Evolutionary conservation across 2,797 vertebrate genomes (phyloP), one percentile per base, ranked within the genome.

Genomic region (Crocidura indochinensis): DNA sequence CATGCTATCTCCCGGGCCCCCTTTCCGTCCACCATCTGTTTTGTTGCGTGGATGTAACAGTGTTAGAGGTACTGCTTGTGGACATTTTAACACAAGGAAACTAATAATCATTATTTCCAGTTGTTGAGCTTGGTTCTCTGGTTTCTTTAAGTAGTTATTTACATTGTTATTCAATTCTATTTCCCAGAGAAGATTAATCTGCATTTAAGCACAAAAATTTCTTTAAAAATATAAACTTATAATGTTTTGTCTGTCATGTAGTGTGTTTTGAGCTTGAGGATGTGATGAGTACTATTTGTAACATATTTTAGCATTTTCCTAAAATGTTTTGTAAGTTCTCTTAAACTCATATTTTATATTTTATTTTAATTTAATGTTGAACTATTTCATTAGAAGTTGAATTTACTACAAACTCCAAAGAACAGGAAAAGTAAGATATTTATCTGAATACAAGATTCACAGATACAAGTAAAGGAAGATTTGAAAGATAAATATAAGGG

Each of bases 151-250:
- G 14, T 27, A 83, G 8, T 73, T 81, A 65, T 77, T 0, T 83
- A 56, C 27, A n/a, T 76, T 84, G 68, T 51, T 47, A 51, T 68
- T 77, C 1, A 22, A 68, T 88, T 93, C 5, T 92, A 10, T 4
- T 44, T 10, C 44, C 17, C 6, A 53, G 11, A 71, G 56, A 62
- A 84, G 89, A 27, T 49, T 69, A 87, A 62, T 68, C 76, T 86
- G n/a, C 27, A 65, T 91, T 75, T 5, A 3, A 78, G 31, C 29
- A 81, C 4, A 4, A 68, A 8, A 29, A 53, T 29, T 1, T 26
- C 27, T 77, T 86, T 79, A 24, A 9, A 92, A 86, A 65, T 77
- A 73, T 31, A 2, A 46, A 56, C 14, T 64, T 65, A 77, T 56
- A 53, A 93, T 60, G 27, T 68, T 90, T 83, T 38, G 10, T 44